Base-by-base conservation (phyloP, 1,140 invertebrate species). In the Branchinecta lynchi region DNA sequence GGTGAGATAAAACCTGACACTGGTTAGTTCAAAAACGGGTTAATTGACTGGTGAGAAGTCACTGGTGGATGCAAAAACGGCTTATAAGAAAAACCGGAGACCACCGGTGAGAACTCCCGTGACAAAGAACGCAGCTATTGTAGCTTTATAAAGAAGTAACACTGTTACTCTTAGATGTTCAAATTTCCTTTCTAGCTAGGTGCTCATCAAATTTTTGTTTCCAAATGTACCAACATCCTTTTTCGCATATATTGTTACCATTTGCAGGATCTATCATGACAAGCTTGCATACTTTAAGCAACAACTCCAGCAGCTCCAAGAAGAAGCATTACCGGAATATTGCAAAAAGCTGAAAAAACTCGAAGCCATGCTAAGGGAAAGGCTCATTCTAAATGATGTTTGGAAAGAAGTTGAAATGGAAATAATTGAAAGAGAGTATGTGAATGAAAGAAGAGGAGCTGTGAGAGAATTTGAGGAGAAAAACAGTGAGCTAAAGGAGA, bases 381-480 rank as follows among this genome's bases (percentile, higher is more conserved):
- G 88, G 72, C 78, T 91, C 65, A 80, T 88, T 7, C 76, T 93
- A 8, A 96, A 94, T 80, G 86, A 86, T 73, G 86, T 94, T 73
- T 88, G 90, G 79, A 83, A 85, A 73, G 88, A 92, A 66, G 89
- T 92, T 75, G 84, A 92, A 80, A 84, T 86, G 8, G 89, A 94
- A 73, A 86, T 88, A 74, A 87, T 93, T 6, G 92, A 96, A 75
- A 82, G 85, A 71, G 93, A 96, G 74, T 96, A 90, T 76, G 81
- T 88, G 71, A 83, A 85, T 45, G 95, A 97, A 77, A 92, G 92
- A 77, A 89, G 89, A 78, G 86, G 87, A 43, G 89, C 92, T 5
- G 86, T 84, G 0, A 89, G 91, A 78, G 93, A 97, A 75, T 94
- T 93, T 83, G 92, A 97, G 78, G 93, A 97, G 74, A 96, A 96